Conservation (phyloP, 2,888 invertebrate genomes). For the Allygus modestus region DNA sequence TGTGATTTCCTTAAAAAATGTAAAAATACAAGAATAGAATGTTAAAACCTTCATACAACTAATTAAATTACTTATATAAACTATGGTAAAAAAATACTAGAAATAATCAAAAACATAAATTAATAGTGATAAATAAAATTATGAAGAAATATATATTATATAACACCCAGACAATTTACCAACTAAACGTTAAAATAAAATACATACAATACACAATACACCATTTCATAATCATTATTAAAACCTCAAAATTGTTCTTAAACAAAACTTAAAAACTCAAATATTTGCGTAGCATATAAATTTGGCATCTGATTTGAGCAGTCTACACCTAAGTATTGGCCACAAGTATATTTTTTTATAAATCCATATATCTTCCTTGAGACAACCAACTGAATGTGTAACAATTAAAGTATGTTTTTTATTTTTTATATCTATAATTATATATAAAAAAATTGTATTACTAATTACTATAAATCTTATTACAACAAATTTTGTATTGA, state of each 20-base stretch:
- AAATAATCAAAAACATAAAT: neutral
- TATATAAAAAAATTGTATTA: too few relatives aligned
- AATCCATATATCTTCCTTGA: too few relatives aligned
- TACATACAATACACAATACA: neutral
- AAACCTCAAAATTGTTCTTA: neutral
- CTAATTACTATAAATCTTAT: too few relatives aligned
- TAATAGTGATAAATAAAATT: neutral
- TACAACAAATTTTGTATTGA: too few relatives aligned
- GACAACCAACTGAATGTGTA: too few relatives aligned
- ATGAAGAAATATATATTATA: neutral
- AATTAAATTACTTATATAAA: neutral
- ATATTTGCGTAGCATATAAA: neutral
- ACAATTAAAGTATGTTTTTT: too few relatives aligned
- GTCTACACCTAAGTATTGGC: neutral
- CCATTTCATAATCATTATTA: neutral
- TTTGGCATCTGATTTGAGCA: conserved; percentile 39
- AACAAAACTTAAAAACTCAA: too few relatives aligned
- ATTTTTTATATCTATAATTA: too few relatives aligned
- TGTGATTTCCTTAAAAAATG: too few relatives aligned
- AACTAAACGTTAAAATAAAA: neutral
- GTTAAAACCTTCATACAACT: too few relatives aligned
- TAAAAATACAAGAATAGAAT: too few relatives aligned
- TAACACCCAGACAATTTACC: neutral
- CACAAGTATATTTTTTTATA: too few relatives aligned
- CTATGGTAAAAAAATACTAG: neutral